Evolutionary conservation across 2,888 invertebrate species (phyloP), one percentile per base, ranked within the genome.

Genomic region (Drosophila crucigera): DNA sequence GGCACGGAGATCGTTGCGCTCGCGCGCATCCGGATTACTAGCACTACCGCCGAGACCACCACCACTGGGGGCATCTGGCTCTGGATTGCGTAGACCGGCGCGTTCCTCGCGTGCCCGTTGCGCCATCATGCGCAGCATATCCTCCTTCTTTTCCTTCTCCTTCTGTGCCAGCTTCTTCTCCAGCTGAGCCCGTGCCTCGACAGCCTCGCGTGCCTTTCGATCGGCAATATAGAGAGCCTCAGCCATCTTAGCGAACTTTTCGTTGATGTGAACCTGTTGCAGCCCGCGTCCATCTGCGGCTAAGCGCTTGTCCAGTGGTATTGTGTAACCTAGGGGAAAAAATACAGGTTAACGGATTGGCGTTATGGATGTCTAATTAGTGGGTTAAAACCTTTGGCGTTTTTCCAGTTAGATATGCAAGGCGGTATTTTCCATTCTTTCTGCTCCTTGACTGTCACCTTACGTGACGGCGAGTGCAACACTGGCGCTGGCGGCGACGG

Each of bases 321-420:
- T 99, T 0, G 99, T 99, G 94, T 99, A 92, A 69, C 92, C 89
- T 88, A 28, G 1, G 0, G 0, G 5, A 4, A 1, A 19, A 31
- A 39, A 22, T 1, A 14, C 2, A 10, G 5, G 22, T 22, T 9
- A 55, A 14, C 7, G 4, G 10, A 49, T 28, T 54, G 14, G 10
- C 10, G 30, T 28, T 10, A 2, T 5, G 4, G 3, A 35, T 43
- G 16, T 28, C 6, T 49, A 9, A 22, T 2, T 25, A 5, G 14
- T 22, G 4, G 3, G 5, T 9, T 16, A 28, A 10, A 25, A 83
- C 83, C 96, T 93, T 99, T 99, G 6, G 99, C 98, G 93, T 99
- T 99, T 94, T 99, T 99, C 99, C 99, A 99, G 92, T 99, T 99
- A 0, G 98, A 98, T 78, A 99, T 99, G 90, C 99, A 99, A 0